Percentiles rank a stretch among this genome's conserved stretches.
Conservation (phyloP, 2,797 vertebrate species). For the Austrolebias charrua region DNA sequence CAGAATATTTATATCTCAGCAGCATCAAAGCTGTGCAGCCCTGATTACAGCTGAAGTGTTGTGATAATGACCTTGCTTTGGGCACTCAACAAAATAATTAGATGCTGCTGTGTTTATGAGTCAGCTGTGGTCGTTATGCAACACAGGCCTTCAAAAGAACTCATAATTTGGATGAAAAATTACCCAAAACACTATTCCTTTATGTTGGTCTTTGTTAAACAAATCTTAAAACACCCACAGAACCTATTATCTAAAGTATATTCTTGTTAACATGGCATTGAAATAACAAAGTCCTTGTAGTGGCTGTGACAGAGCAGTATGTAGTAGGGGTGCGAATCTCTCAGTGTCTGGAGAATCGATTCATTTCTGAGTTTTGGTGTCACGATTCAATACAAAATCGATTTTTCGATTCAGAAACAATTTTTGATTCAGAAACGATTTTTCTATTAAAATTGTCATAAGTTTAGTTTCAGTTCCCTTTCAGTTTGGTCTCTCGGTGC, state of each 20-base stretch:
- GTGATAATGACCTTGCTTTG: constrained; percentile 71
- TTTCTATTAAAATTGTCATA: no score
- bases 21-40: constrained; percentile 43
- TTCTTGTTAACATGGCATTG: no score
- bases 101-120: constrained; percentile 67
- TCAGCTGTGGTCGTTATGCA: constrained; percentile 65
- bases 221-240: constrained; percentile 3
- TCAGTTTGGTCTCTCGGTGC: no score
- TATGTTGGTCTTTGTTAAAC: constrained; percentile 9
- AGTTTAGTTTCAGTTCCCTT: no score
- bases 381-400: no score
- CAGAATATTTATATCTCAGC: constrained; percentile 54
- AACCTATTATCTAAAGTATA: constrained; percentile 7
- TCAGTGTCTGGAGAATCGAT: no score
- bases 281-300: no score
- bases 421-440: no score
- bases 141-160: constrained; percentile 36
- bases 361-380: no score
- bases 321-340: no score
- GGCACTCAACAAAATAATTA: constrained; percentile 70
- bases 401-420: no score
- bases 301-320: no score
- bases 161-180: constrained; percentile 42
- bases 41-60: constrained; percentile 66
- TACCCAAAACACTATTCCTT: constrained; percentile 24